Percentiles rank a stretch among this genome's conserved stretches.
These are phyloP conservation scores for Nephrocerus scutellatus DNA, from an alignment of 2,888 invertebrate species.

Conservation along the genomic window DNA sequence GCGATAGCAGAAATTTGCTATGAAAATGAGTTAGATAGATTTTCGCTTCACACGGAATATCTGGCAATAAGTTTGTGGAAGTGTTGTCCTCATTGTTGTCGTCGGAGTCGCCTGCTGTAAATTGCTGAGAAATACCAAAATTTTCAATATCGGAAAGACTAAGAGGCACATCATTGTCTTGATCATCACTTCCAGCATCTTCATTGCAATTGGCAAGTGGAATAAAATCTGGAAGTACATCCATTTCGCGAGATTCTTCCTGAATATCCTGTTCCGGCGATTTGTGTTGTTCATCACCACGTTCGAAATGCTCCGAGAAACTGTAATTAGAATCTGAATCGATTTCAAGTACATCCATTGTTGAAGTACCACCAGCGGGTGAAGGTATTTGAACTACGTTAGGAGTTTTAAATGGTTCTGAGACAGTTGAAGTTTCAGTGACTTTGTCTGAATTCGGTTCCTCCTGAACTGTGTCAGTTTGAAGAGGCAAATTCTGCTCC, in stretches of 20 bases:
- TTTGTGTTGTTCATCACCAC: no score
- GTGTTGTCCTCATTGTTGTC: slow-evolving; percentile 16
- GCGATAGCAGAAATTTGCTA: slow-evolving; percentile 48
- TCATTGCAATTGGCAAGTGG: slow-evolving; percentile 24
- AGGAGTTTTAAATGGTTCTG: slow-evolving; percentile 19
- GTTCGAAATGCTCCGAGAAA: slow-evolving; percentile 44
- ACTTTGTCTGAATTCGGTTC: no score
- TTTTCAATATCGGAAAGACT: slow-evolving; percentile 3
- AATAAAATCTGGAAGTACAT: slow-evolving; percentile 39
- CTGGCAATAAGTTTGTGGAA: slow-evolving; percentile 21
- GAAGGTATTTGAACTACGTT: slow-evolving; percentile 10
- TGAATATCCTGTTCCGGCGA: not conserved
- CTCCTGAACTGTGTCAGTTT: no score
- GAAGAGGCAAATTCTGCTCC: no score
- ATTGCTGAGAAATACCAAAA: slow-evolving; percentile 32
- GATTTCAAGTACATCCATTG: slow-evolving; percentile 14
- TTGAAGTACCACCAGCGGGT: not conserved
- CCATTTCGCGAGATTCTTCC: slow-evolving; percentile 27
- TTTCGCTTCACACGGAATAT: slow-evolving; percentile 44
- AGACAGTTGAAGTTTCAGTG: no score
- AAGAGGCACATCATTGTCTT: slow-evolving; percentile 13
- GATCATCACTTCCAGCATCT: slow-evolving; percentile 7
- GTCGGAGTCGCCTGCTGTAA: slow-evolving; percentile 23
- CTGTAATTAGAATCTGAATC: slow-evolving; percentile 47
- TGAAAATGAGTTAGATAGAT: slow-evolving; percentile 51